Evolutionary conservation across 2,797 vertebrate genomes (phyloP).

Genomic region (Bradypus variegatus): DNA sequence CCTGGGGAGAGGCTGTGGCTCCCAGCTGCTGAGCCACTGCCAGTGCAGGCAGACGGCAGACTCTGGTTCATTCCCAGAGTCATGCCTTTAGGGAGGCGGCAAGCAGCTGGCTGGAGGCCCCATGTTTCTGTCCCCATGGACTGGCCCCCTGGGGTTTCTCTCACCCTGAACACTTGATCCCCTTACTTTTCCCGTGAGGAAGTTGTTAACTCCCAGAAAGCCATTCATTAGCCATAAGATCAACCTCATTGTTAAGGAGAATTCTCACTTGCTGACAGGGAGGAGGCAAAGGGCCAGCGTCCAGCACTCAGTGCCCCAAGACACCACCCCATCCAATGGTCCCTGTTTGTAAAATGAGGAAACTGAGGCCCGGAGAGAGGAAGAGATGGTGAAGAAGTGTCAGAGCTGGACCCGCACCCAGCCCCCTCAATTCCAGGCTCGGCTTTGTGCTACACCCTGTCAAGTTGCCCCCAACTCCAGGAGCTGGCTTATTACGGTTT

Average conservation of each 20-base stretch:
- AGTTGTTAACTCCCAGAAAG: constrained; percentile 55
- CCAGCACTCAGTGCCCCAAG: background rate
- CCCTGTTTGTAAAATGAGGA: background rate
- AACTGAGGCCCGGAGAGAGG: background rate
- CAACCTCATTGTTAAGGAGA: constrained; percentile 42
- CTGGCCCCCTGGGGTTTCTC: background rate
- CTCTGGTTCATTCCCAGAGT: background rate
- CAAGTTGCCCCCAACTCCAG: background rate
- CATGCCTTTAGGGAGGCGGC: background rate
- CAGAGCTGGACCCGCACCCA: background rate
- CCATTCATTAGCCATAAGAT: constrained; percentile 48
- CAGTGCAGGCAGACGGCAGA: background rate
- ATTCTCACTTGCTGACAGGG: constrained; percentile 8
- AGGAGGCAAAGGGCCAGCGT: background rate
- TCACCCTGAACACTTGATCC: background rate
- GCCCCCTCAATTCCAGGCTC: background rate
- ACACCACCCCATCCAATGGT: background rate
- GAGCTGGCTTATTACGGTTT: background rate
- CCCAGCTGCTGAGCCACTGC: background rate
- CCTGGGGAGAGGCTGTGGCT: too few relatives aligned
- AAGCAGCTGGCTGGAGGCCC: background rate
- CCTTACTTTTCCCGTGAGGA: constrained; percentile 48
- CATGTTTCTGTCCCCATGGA: background rate
- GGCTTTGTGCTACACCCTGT: background rate
- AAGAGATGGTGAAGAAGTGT: background rate